Evolutionary conservation across 1,140 invertebrate genomes (phyloP), one percentile per base, ranked within the genome.

Genomic region (Aporrectodea caliginosa): DNA sequence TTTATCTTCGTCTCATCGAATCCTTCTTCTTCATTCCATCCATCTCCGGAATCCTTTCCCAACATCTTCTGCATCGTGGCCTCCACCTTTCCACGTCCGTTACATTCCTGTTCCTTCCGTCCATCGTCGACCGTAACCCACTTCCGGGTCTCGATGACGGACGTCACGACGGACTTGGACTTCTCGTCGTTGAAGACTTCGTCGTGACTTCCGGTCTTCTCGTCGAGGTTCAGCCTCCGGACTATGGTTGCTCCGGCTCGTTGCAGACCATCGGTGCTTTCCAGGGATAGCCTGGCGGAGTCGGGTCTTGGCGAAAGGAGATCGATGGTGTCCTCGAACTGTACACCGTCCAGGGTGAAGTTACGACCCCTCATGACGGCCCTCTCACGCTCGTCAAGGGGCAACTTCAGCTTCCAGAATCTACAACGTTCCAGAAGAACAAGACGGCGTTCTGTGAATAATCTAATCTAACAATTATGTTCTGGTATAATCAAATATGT

Each of bases 321-420:
- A 58, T 58, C 75, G 35, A 76, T 76, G 75, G 75, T 68, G 35
- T 76, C 75, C 43, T 76, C 77, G 31, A 78, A 78, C n/a, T 69
- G 30, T 2, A 70, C 69, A 16, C 77, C 77, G 27, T 78, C 58
- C 33, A 78, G 16, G 30, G 77, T 78, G 33, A 78, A 70, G 27
- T 35, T 69, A 0, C 69, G 58, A 14, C 30, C 30, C 34, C 31
- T 78, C 77, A 78, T 31, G 22, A 78, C 1, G 16, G 30, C 16
- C 30, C 34, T 69, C 32, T 78, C 77, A 16, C 43, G 58, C 30
- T 80, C 71, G 29, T 80, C 78, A 1, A 84, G 31, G 69, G 83
- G 80, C 16, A 86, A 81, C 12, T 81, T 79, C 32, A 85, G 85
- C 72, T 87, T 84, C 86, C 85, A 87, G 81, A 87, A 87, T 70